Conservation (phyloP, 2,113 vertebrate genomes). For the Gorsachius goisagi region DNA sequence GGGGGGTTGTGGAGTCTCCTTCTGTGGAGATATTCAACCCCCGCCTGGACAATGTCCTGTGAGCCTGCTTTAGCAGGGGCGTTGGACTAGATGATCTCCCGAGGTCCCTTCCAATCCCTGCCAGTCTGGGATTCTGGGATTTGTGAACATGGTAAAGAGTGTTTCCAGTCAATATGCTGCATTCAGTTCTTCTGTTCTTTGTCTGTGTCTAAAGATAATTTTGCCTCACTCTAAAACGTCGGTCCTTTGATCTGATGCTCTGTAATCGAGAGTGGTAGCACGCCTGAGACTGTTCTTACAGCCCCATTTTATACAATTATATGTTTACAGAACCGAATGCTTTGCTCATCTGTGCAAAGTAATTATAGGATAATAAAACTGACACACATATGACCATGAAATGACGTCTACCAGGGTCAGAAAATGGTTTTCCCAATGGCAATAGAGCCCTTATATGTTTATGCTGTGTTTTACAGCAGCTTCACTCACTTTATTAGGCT, state of each 20-base stretch:
- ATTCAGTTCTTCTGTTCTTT: neutral
- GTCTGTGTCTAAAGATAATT: neutral
- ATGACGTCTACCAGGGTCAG: neutral
- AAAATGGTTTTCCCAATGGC: neutral
- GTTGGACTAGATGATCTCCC: too few relatives aligned
- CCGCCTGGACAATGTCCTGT: too few relatives aligned
- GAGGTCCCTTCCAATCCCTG: too few relatives aligned
- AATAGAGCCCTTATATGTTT: neutral
- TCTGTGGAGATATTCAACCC: too few relatives aligned
- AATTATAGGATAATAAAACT: neutral
- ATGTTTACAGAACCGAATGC: accelerated
- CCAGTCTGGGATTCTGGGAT: too few relatives aligned
- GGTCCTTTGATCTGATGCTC: neutral
- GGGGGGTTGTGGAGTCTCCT: too few relatives aligned
- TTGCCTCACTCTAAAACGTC: neutral
- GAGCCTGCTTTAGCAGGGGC: too few relatives aligned
- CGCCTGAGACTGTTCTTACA: neutral
- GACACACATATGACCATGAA: neutral
- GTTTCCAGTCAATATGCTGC: accelerated
- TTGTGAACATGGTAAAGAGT: neutral
- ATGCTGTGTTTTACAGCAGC: neutral
- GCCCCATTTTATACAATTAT: neutral
- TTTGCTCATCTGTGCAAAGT: neutral
- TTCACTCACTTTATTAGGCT: neutral
- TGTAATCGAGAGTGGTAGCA: neutral